A percentile compares a stretch with the other conserved stretches of the same genome.
phyloP scores from a whole-genome alignment of 1,140 invertebrate species.

The Campoletis sonorensis region DNA sequence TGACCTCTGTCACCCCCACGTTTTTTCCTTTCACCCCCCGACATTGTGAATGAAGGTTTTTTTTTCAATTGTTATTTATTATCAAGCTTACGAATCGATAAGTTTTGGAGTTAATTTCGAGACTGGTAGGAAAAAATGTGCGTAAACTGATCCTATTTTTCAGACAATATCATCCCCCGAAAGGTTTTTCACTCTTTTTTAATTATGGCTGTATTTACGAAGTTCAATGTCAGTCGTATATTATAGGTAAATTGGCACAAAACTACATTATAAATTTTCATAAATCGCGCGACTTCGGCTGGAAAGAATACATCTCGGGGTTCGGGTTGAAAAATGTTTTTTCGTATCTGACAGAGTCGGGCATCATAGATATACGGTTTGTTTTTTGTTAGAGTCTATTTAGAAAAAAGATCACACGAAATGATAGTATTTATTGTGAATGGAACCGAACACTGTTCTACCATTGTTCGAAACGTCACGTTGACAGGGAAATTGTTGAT shows the following conservation, averaged over 20 bases:
- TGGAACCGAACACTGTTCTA: background rate
- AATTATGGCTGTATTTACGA: background rate
- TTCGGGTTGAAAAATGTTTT: background rate
- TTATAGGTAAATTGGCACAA: background rate
- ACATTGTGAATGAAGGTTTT: conserved; percentile 70
- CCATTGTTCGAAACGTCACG: background rate
- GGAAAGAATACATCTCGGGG: background rate
- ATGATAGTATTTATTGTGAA: background rate
- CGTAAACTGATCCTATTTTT: too few species aligned
- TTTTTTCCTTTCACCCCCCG: conserved; percentile 79
- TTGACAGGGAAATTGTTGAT: background rate
- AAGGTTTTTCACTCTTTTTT: background rate
- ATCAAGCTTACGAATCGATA: background rate
- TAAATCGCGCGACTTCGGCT: background rate
- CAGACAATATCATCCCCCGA: too few species aligned
- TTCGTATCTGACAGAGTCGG: background rate
- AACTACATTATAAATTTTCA: conserved; percentile 14
- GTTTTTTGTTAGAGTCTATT: background rate
- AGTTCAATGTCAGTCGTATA: background rate
- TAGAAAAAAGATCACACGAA: too few species aligned
- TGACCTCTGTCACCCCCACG: conserved; percentile 76
- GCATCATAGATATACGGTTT: background rate
- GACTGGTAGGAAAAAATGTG: too few species aligned
- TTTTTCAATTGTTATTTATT: too few species aligned
- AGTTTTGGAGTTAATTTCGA: background rate